These are phyloP conservation scores for Andricus grossulariae DNA, from an alignment of 1,140 invertebrate genomes.

Conservation along the genomic window DNA sequence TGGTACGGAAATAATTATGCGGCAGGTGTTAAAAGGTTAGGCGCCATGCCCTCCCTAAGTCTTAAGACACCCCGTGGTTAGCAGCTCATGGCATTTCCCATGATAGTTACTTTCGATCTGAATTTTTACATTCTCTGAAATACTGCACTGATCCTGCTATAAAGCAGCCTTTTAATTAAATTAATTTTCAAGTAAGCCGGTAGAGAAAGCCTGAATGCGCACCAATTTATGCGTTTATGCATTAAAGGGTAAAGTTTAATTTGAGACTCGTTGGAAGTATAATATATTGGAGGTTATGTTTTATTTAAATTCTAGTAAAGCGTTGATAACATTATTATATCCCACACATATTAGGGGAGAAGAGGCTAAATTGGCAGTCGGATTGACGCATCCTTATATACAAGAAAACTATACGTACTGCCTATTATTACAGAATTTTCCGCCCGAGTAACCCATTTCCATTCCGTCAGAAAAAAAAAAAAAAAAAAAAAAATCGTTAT, in stretches of 20 bases:
- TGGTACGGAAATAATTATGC: conserved; percentile 24
- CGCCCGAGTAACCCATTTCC: no score
- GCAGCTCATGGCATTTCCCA: conserved; percentile 1
- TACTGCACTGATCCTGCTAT: conserved; percentile 4
- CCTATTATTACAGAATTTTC: no score
- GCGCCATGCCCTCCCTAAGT: neutral
- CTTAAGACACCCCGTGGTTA: conserved; percentile 14
- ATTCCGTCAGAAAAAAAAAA: no score
- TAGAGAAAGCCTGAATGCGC: neutral
- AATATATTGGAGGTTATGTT: neutral
- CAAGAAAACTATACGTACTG: no score
- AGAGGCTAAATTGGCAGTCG: no score
- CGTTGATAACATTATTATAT: no score
- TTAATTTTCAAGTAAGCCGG: neutral
- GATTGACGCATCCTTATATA: no score
- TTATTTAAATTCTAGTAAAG: neutral
- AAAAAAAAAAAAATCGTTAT: no score
- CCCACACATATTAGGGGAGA: no score
- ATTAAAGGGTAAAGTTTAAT: neutral
- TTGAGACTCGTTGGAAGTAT: neutral
- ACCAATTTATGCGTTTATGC: conserved; percentile 6
- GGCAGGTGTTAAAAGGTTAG: conserved; percentile 27
- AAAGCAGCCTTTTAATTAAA: conserved; percentile 27
- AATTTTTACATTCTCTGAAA: neutral
- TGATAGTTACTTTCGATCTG: conserved; percentile 6